A percentile compares a stretch with the other conserved stretches of the same genome.
Evolutionary conservation across 2,113 vertebrate genomes (phyloP).

Genomic region (Pycnonotus jocosus): DNA sequence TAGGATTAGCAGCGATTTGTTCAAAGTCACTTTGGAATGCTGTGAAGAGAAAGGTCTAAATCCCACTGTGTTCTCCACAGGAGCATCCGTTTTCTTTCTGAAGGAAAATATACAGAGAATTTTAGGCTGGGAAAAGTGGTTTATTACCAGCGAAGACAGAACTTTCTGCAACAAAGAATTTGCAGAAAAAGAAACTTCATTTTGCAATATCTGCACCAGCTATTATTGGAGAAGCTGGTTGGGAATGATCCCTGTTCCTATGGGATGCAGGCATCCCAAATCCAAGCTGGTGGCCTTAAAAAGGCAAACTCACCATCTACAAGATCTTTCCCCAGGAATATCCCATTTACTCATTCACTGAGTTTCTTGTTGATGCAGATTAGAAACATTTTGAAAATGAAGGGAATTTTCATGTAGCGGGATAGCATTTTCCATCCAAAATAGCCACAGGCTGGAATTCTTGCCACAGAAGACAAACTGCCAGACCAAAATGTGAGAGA

Average conservation of each 20-base stretch:
- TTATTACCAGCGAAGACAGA: background rate
- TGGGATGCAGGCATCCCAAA: background rate
- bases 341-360: background rate
- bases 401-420: background rate
- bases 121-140: background rate
- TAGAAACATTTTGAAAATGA: background rate
- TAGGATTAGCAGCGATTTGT: background rate
- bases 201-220: background rate
- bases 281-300: background rate
- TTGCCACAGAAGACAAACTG: background rate
- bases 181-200: background rate
- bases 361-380: background rate
- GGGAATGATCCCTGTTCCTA: rapidly evolving
- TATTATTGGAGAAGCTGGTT: background rate
- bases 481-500: background rate
- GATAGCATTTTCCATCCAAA: background rate
- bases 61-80: background rate
- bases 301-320: background rate
- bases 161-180: background rate
- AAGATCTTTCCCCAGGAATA: background rate
- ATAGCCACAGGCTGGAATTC: background rate
- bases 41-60: background rate
- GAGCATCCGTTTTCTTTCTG: background rate
- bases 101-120: background rate
- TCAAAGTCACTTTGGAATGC: background rate